These are phyloP conservation scores for Oceanodroma tethys DNA, from an alignment of 2,113 vertebrate species.

Conservation along the genomic window DNA sequence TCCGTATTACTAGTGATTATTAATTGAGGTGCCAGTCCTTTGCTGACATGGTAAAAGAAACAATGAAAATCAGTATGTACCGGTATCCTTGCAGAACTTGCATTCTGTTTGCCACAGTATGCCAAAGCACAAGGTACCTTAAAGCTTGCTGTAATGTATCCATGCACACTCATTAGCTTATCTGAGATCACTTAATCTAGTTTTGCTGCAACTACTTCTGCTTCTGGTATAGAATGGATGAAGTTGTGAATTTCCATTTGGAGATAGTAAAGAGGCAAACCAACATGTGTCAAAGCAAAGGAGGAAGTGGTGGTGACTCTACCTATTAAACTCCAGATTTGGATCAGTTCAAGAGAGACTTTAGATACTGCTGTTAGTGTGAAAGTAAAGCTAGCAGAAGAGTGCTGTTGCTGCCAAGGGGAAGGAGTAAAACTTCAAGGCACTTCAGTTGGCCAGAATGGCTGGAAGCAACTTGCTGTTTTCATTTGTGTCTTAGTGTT, in stretches of 20 bases:
- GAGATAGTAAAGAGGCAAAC: background rate
- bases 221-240: background rate
- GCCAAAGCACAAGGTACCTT: background rate
- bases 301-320: background rate
- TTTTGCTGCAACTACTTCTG: background rate
- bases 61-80: background rate
- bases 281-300: background rate
- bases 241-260: background rate
- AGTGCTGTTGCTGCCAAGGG: background rate
- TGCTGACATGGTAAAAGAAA: background rate
- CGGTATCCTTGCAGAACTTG: background rate
- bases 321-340: background rate
- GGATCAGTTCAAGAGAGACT: background rate
- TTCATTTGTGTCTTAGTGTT: background rate
- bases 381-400: background rate
- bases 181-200: background rate
- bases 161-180: accelerated
- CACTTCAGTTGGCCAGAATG: background rate
- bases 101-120: background rate
- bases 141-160: background rate
- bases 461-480: background rate
- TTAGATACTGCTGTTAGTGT: background rate
- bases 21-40: background rate
- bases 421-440: background rate
- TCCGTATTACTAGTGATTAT: background rate